Conservation (phyloP, 2,113 vertebrate genomes). For the Antechinus stuartii region DNA sequence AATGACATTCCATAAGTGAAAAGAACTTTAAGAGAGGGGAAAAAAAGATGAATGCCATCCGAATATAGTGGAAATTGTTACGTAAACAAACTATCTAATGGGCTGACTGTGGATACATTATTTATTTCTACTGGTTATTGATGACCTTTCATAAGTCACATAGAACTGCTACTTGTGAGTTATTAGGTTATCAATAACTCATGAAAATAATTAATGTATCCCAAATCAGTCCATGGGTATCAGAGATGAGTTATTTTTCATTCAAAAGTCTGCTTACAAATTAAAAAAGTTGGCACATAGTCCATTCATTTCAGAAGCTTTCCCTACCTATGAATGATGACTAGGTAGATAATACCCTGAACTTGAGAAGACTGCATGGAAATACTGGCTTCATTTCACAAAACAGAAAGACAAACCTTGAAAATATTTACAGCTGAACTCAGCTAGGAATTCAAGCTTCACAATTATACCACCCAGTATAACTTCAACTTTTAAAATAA, state of each 20-base stretch:
- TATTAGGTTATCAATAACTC: conserved; percentile 1
- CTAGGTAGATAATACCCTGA: not conserved
- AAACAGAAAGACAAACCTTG: not conserved
- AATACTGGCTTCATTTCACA: not conserved
- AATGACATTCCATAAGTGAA: not conserved
- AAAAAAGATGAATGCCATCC: not conserved
- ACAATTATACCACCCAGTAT: not conserved
- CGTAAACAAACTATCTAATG: not conserved
- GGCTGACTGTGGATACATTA: not conserved
- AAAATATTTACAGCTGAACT: not conserved
- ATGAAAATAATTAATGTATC: not conserved
- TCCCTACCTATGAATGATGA: not conserved
- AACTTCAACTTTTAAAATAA: not conserved
- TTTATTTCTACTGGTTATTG: conserved; percentile 10
- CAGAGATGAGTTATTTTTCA: not conserved
- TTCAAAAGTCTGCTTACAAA: not conserved
- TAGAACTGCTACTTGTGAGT: not conserved
- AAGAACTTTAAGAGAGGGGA: not conserved
- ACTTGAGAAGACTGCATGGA: not conserved
- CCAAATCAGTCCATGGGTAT: not conserved
- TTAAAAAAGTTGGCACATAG: not conserved
- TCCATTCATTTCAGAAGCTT: not conserved
- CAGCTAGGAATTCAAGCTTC: not conserved
- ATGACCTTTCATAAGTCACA: conserved; percentile 2
- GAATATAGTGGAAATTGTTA: not conserved